Percentiles rank a stretch among this genome's conserved stretches.
These are phyloP conservation scores for Lasioglossum villosulum DNA, from an alignment of 2,888 invertebrate genomes.

Conservation along the genomic window DNA sequence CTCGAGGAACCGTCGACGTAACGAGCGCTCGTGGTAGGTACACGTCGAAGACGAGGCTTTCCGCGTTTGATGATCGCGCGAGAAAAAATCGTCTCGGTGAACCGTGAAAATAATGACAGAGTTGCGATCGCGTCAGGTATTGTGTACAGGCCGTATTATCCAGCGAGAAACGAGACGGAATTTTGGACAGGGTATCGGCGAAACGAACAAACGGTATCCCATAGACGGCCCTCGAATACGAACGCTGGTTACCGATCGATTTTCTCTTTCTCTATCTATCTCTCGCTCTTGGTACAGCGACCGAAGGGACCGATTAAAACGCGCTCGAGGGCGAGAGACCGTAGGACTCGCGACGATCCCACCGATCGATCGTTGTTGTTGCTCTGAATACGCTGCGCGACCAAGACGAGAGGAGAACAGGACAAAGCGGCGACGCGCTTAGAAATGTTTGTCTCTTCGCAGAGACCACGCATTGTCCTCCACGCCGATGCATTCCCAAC, in stretches of 20 bases:
- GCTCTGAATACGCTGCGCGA: conserved; percentile 30
- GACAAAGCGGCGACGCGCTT: conserved; percentile 38
- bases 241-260: neutral
- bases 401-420: conserved; percentile 9
- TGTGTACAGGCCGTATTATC: conserved; percentile 10
- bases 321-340: conserved; percentile 22
- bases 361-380: conserved; percentile 7
- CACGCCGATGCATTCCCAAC: conserved; percentile 1
- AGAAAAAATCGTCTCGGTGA: neutral
- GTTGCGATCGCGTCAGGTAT: neutral
- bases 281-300: conserved; percentile 31
- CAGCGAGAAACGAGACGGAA: conserved; percentile 28
- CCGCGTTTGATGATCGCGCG: neutral
- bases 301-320: conserved; percentile 23
- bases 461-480: conserved; percentile 49
- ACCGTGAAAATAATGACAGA: conserved; percentile 30
- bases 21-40: conserved; percentile 8
- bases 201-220: conserved; percentile 25
- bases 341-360: conserved; percentile 30
- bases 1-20: conserved; percentile 22
- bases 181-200: neutral
- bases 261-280: neutral
- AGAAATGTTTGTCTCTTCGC: conserved; percentile 57
- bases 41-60: conserved; percentile 6
- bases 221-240: conserved; percentile 38